Base-by-base conservation (phyloP, 2,113 vertebrate genomes). In the Tringa solitaria region DNA sequence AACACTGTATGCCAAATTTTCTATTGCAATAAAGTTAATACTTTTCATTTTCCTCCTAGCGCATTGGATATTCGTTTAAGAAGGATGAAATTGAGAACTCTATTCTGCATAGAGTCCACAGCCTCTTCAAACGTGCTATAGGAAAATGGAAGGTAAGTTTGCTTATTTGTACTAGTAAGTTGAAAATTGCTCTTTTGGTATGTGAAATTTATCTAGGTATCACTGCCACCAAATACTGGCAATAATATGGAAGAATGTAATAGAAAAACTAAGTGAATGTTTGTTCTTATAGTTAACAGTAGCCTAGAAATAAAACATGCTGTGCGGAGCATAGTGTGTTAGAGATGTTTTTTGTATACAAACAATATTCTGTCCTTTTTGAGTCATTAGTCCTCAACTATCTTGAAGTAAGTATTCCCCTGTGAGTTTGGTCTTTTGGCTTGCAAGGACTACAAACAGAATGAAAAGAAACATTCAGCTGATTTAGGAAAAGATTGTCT, bases 81-180 rank as follows among this genome's bases (percentile, higher is more conserved):
- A 98, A 98, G 89, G 99, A 99, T 24, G 99, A 99, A 92, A 99
- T 99, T n/a, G 99, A 99, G 88, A 92, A 93, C 61, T 98, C 99
- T 48, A 98, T 99, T 83, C 97, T 99, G 45, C 98, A 98, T 2
- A 97, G 99, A 87, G 98, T 99, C 89, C 98, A 99, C 56, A 95
- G 97, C 13, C 90, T 99, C 70, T 99, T 99, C 97, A 98, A 97
- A 64, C 98, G 99, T 87, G 99, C 99, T 39, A 98, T 97, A 59
- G 97, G 98, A 14, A 99, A 99, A 93, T 99, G 99, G 99, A 99
- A 99, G 97, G 99, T 99, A 97, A 90, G 95, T 84, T 53, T 57
- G 27, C 78, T 72, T 78, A 22, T 85, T 69, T 64, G 17, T 65
- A 39, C 17, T 9, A 27, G 13, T n/a, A 63, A 5, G 7, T 64